Percentiles rank a stretch among this genome's conserved stretches.
Evolutionary conservation across 1,140 invertebrate genomes (phyloP).

Genomic region (Eulimnadia texana): DNA sequence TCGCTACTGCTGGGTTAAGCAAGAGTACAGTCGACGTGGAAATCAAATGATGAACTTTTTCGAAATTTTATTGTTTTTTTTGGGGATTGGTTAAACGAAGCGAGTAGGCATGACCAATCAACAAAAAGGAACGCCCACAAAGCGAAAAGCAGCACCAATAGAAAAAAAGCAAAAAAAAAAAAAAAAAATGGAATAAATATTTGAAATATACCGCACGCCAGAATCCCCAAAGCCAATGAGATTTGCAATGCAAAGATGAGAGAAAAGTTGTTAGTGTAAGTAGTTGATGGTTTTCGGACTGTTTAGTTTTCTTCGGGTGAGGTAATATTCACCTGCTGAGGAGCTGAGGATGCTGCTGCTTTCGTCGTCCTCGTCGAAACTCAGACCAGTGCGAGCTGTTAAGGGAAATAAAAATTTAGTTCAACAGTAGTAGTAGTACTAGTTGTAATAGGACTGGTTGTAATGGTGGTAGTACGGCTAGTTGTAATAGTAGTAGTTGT

Average conservation of each 20-base stretch:
- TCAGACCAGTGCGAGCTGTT: conserved; percentile 1
- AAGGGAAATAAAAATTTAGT: neutral
- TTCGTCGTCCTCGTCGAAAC: conserved; percentile 5
- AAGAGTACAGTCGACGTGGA: conserved; percentile 13
- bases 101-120: conserved; percentile 2
- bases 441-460: neutral
- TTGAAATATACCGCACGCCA: neutral
- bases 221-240: neutral
- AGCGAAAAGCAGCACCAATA: neutral
- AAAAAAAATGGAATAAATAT: neutral
- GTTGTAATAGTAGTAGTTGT: neutral
- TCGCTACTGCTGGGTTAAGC: conserved; percentile 4
- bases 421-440: neutral
- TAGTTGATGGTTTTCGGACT: neutral
- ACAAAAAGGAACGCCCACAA: neutral
- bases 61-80: neutral
- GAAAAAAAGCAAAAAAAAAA: neutral
- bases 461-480: neutral
- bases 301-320: neutral
- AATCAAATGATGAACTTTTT: conserved; percentile 12
- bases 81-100: neutral
- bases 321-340: neutral
- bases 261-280: neutral
- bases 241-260: neutral
- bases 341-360: conserved; percentile 4